Conservation (phyloP, 2,888 invertebrate species). For the Euzophera pinguis region DNA sequence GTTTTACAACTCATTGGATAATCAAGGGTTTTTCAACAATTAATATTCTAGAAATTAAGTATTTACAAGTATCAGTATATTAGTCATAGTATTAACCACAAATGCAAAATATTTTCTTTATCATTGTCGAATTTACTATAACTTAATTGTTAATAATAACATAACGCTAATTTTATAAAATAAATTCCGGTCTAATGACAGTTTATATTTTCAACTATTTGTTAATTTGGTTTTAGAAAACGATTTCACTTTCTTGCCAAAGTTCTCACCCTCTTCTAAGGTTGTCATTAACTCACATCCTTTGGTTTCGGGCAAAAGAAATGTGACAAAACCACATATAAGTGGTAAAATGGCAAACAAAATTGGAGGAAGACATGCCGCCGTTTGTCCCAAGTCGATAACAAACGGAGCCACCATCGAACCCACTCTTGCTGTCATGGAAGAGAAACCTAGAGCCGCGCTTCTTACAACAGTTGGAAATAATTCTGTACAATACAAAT, state of each 20-base stretch:
- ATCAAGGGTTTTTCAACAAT: too few relatives aligned
- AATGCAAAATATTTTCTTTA: too few relatives aligned
- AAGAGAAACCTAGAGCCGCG: conserved; percentile 90
- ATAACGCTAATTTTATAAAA: too few relatives aligned
- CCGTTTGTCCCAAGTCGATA: conserved; percentile 75
- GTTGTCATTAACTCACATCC: conserved; percentile 88
- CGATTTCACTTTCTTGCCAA: conserved; percentile 44
- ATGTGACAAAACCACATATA: conserved; percentile 69
- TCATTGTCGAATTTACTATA: too few relatives aligned
- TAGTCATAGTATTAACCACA: too few relatives aligned
- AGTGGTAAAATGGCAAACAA: conserved; percentile 85
- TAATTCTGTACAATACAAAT: conserved; percentile 91
- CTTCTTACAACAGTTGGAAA: conserved; percentile 94
- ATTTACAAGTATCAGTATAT: too few relatives aligned
- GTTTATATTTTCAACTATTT: too few relatives aligned
- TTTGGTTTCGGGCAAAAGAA: conserved; percentile 88
- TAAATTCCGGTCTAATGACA: too few relatives aligned
- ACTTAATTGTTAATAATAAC: too few relatives aligned
- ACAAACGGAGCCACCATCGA: conserved; percentile 92
- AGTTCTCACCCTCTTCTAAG: conserved; percentile 87
- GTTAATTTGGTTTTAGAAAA: too few relatives aligned
- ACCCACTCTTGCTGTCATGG: conserved; percentile 91
- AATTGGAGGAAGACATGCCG: conserved; percentile 83
- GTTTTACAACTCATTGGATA: too few relatives aligned
- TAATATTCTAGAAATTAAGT: too few relatives aligned